phyloP scores from a whole-genome alignment of 1,140 invertebrate genomes.

The Drosophila sp. region DNA sequence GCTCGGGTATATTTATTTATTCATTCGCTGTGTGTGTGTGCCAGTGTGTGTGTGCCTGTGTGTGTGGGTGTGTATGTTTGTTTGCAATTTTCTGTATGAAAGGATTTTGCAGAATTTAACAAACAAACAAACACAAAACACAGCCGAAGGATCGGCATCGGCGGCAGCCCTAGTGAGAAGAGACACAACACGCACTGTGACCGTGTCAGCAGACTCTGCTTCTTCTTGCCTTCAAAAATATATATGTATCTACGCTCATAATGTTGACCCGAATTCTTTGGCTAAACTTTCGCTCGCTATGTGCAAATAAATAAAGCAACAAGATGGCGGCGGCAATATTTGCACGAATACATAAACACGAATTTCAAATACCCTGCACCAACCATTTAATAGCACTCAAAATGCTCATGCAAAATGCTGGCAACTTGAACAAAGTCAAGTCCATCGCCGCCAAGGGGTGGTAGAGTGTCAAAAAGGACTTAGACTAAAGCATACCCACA shows the following conservation, averaged over 20 bases:
- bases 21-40: constrained; percentile 58
- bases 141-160: constrained; percentile 32
- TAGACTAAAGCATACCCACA: constrained; percentile 17
- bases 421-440: constrained; percentile 30
- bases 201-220: constrained; percentile 15
- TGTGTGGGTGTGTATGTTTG: constrained; percentile 60
- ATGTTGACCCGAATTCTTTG: constrained; percentile 79
- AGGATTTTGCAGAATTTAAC: constrained; percentile 67
- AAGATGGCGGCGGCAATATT: constrained; percentile 34
- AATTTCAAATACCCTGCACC: constrained; percentile 45
- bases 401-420: too few species aligned
- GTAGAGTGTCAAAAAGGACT: constrained; percentile 44
- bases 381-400: constrained; percentile 1
- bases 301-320: constrained; percentile 77
- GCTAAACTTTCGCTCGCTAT: constrained; percentile 58
- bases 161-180: constrained; percentile 38
- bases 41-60: constrained; percentile 43
- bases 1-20: constrained; percentile 74
- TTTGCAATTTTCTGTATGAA: constrained; percentile 78
- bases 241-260: constrained; percentile 59
- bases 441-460: not conserved
- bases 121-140: constrained; percentile 63
- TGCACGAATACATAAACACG: not conserved
- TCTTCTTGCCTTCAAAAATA: constrained; percentile 22
- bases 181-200: constrained; percentile 56